Evolutionary conservation across 2,888 invertebrate genomes (phyloP).

Genomic region (Pedicia rivosa): DNA sequence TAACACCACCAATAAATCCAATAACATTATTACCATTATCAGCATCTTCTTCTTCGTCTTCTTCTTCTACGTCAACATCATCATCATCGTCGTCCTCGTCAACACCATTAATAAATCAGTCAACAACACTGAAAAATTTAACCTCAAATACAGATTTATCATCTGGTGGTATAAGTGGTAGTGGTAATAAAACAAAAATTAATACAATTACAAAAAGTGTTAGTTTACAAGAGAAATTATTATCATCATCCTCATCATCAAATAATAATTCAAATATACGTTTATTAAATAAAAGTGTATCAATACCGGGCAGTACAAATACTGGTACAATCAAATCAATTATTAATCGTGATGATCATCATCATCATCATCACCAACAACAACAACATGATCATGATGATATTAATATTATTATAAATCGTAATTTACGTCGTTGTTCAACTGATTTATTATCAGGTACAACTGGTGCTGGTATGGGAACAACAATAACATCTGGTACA

Average conservation of each 20-base stretch:
- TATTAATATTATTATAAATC: slow-evolving; percentile 1
- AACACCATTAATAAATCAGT: too few species aligned
- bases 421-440: slow-evolving; percentile 2
- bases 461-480: not conserved
- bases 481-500: too few species aligned
- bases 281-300: slow-evolving; percentile 24
- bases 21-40: slow-evolving; percentile 20
- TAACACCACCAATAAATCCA: slow-evolving; percentile 22
- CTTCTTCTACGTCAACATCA: slow-evolving; percentile 22
- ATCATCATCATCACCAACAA: slow-evolving; percentile 7
- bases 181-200: slow-evolving; percentile 14
- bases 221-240: slow-evolving; percentile 22
- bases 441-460: not conserved
- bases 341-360: slow-evolving; percentile 8
- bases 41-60: slow-evolving; percentile 2
- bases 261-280: slow-evolving; percentile 10
- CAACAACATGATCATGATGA: slow-evolving; percentile 4
- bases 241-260: slow-evolving; percentile 9
- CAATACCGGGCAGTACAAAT: slow-evolving; percentile 30
- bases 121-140: slow-evolving; percentile 22
- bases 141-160: slow-evolving; percentile 13
- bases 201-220: slow-evolving; percentile 24
- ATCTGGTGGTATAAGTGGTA: slow-evolving; percentile 28
- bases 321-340: slow-evolving; percentile 24
- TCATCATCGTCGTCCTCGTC: slow-evolving; percentile 24